Percentiles rank a stretch among this genome's conserved stretches.
These are phyloP conservation scores for Orthosia gracilis DNA, from an alignment of 2,888 invertebrate species.

Conservation along the genomic window DNA sequence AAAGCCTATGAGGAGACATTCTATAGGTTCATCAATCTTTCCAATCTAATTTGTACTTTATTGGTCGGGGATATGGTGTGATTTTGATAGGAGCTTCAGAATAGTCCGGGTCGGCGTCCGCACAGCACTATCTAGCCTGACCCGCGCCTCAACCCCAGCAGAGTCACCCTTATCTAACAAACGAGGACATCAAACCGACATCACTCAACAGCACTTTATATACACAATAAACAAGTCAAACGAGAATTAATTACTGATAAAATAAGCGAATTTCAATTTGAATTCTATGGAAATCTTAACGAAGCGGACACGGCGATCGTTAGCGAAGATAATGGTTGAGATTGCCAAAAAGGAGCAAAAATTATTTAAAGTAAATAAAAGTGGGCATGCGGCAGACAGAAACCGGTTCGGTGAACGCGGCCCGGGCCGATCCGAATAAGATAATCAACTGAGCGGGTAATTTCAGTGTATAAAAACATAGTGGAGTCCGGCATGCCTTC, in stretches of 20 bases:
- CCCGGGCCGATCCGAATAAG: slow-evolving; percentile 85
- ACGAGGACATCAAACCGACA: slow-evolving; percentile 87
- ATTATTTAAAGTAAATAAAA: slow-evolving; percentile 89
- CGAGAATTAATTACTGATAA: slow-evolving; percentile 80
- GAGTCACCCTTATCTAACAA: slow-evolving; percentile 86
- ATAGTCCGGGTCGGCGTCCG: slow-evolving; percentile 80
- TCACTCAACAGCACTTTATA: slow-evolving; percentile 75
- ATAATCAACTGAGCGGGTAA: slow-evolving; percentile 87
- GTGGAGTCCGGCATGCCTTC: slow-evolving; percentile 76
- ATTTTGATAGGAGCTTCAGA: slow-evolving; percentile 48
- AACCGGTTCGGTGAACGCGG: slow-evolving; percentile 82
- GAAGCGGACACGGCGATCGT: slow-evolving; percentile 86
- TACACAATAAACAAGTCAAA: slow-evolving; percentile 83
- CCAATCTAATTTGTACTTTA: slow-evolving; percentile 60
- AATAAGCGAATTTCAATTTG: slow-evolving; percentile 82
- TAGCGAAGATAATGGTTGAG: slow-evolving; percentile 87
- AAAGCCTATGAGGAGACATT: slow-evolving; percentile 55
- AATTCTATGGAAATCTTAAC: slow-evolving; percentile 87
- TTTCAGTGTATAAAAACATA: slow-evolving; percentile 85
- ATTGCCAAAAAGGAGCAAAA: slow-evolving; percentile 90
- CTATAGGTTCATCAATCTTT: slow-evolving; percentile 28
- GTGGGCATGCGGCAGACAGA: slow-evolving; percentile 82
- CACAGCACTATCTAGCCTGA: slow-evolving; percentile 86
- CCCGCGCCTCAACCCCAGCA: slow-evolving; percentile 83
- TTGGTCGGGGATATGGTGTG: slow-evolving; percentile 47